Conservation (phyloP, 1,140 invertebrate species). For the Nephotettix cincticeps region DNA sequence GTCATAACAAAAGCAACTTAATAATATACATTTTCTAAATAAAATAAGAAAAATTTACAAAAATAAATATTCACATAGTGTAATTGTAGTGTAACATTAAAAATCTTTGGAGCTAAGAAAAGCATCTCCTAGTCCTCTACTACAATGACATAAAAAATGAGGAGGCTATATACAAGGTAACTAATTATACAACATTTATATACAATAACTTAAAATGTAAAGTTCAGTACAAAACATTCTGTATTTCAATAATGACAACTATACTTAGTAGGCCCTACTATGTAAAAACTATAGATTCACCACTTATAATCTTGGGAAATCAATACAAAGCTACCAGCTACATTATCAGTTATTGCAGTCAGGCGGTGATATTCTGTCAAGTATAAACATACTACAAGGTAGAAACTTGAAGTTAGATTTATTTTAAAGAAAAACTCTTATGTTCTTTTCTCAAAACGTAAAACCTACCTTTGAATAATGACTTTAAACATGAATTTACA, state of each 20-base stretch:
- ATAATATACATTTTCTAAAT: not conserved
- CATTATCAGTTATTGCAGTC: too few relatives aligned
- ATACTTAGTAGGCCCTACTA: too few relatives aligned
- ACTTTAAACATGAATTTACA: too few relatives aligned
- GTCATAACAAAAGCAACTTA: constrained; percentile 5
- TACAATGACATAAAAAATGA: not conserved
- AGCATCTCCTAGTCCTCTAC: not conserved
- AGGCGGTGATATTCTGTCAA: too few relatives aligned
- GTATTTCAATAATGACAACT: not conserved
- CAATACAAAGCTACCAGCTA: too few relatives aligned
- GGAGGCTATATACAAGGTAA: constrained; percentile 11
- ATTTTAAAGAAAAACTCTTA: too few relatives aligned
- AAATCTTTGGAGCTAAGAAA: constrained; percentile 17
- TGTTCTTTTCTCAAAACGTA: too few relatives aligned
- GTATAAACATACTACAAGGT: too few relatives aligned
- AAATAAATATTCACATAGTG: constrained; percentile 10
- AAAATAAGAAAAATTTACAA: constrained; percentile 1
- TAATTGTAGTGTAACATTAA: not conserved
- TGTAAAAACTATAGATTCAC: too few relatives aligned
- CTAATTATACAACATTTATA: constrained; percentile 8
- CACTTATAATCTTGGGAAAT: too few relatives aligned
- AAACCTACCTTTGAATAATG: too few relatives aligned
- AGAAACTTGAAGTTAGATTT: too few relatives aligned
- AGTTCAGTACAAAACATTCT: not conserved
- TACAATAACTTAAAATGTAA: not conserved